Conservation (phyloP, 1,140 invertebrate species). For the Cydia strobilella region DNA sequence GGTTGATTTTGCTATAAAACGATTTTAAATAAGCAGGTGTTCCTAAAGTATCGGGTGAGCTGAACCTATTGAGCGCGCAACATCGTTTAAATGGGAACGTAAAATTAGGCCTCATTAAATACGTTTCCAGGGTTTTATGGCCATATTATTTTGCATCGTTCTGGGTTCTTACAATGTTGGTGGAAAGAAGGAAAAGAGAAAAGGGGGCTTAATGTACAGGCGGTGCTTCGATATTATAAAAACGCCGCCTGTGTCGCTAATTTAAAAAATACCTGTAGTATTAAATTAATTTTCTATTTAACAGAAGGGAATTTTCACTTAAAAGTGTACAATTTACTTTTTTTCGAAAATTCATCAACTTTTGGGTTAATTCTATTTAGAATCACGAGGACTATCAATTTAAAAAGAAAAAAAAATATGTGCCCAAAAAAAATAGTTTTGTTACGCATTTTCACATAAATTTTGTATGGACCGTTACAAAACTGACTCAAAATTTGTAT, state of each 20-base stretch:
- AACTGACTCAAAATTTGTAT: too few relatives aligned
- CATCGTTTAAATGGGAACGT: background rate
- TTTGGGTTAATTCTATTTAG: too few relatives aligned
- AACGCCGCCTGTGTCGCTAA: background rate
- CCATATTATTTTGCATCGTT: background rate
- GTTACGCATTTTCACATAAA: too few relatives aligned
- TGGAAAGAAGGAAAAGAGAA: background rate
- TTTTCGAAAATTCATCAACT: too few relatives aligned
- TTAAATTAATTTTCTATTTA: too few relatives aligned
- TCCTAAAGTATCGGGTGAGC: background rate
- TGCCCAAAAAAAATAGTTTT: too few relatives aligned
- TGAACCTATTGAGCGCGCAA: constrained; percentile 1
- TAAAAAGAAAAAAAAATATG: too few relatives aligned
- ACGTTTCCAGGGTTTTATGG: constrained; percentile 7
- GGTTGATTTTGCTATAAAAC: background rate
- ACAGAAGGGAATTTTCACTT: too few relatives aligned
- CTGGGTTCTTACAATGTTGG: background rate
- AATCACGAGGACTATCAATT: too few relatives aligned
- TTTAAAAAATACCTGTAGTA: too few relatives aligned
- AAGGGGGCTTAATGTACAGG: background rate
- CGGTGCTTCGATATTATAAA: background rate
- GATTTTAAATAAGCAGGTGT: background rate
- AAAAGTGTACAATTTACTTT: too few relatives aligned
- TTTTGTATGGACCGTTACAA: too few relatives aligned
- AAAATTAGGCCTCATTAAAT: constrained; percentile 6